Evolutionary conservation across 2,888 invertebrate species (phyloP).

Genomic region (Toxonevra muliebris): DNA sequence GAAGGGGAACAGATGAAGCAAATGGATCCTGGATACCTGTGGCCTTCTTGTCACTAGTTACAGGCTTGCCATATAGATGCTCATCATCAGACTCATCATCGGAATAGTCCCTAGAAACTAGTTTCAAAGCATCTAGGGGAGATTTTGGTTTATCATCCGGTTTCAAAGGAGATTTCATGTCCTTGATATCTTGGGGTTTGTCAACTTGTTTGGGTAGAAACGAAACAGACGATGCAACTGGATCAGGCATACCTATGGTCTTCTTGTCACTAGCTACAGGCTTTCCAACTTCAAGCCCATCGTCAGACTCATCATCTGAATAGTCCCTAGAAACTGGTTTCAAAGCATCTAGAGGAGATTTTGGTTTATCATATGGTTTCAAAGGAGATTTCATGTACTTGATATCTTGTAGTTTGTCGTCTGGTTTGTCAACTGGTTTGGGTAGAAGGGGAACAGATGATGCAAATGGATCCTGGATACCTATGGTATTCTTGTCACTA

Average conservation of each 20-base stretch:
- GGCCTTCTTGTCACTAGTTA: neutral
- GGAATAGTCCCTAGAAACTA: conserved; percentile 1
- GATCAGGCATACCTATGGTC: neutral
- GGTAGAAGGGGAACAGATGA: neutral
- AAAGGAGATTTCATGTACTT: too few species aligned
- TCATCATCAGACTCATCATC: conserved; percentile 26
- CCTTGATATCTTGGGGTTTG: too few species aligned
- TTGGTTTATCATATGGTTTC: conserved; percentile 2
- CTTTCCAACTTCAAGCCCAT: neutral
- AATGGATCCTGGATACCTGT: neutral
- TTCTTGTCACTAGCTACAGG: neutral
- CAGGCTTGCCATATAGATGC: neutral
- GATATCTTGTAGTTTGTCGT: neutral
- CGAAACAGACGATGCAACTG: too few species aligned
- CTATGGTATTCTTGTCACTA: too few species aligned
- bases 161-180: neutral
- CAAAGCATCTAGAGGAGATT: neutral
- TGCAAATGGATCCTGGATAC: too few species aligned
- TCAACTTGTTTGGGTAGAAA: too few species aligned
- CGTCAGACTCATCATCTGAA: neutral
- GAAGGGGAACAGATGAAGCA: neutral
- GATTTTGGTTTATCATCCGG: neutral
- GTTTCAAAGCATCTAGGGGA: neutral
- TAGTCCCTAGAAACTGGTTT: neutral
- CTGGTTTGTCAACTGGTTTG: neutral